These are phyloP conservation scores for Phyllotreta cruciferae DNA, from an alignment of 2,888 invertebrate genomes.

Conservation along the genomic window DNA sequence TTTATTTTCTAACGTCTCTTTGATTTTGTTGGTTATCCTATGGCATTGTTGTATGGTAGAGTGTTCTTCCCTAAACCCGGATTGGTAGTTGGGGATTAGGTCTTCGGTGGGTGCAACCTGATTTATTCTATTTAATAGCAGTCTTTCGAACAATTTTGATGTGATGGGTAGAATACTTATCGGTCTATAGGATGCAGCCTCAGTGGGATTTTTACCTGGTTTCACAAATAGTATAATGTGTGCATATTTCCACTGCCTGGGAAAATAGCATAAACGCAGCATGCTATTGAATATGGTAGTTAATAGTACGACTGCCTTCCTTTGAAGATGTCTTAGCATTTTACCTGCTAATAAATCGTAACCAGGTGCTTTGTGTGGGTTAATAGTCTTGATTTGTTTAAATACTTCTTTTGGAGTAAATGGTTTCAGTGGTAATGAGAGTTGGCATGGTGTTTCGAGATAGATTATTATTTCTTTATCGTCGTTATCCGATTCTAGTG, in stretches of 20 bases:
- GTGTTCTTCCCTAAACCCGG: slow-evolving; percentile 10
- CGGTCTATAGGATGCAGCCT: slow-evolving; percentile 4
- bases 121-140: too few species aligned
- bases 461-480: too few species aligned
- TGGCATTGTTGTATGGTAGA: not conserved
- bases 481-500: not conserved
- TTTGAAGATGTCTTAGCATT: slow-evolving; percentile 6
- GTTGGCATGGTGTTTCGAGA: not conserved
- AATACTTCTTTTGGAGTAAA: slow-evolving; percentile 3
- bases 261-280: not conserved
- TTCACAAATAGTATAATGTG: not conserved
- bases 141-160: not conserved
- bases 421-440: not conserved
- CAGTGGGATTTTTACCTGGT: not conserved
- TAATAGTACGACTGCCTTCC: slow-evolving; percentile 7
- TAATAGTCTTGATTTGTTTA: not conserved
- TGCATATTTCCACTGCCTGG: too few species aligned
- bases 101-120: too few species aligned
- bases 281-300: not conserved
- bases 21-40: not conserved
- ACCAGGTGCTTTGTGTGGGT: slow-evolving; percentile 1
- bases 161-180: not conserved
- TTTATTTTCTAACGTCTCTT: not conserved
- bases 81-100: not conserved
- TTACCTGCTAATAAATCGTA: slow-evolving; percentile 10